phyloP scores from a whole-genome alignment of 1,140 invertebrate species.

The Phthorimaea operculella region DNA sequence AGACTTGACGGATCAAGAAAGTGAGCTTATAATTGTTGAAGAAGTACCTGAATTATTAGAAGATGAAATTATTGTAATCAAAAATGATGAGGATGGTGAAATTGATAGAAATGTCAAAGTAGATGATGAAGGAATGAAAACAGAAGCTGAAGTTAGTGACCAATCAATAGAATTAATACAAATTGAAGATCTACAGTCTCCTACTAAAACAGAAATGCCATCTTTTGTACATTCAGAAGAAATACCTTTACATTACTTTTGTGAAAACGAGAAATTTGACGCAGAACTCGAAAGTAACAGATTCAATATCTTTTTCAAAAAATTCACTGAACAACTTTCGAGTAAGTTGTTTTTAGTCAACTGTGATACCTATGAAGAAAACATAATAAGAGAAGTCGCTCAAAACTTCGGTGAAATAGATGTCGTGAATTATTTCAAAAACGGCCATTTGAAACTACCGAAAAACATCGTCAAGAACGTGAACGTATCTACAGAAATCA shows the following conservation, averaged over 20 bases:
- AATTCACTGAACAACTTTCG: conserved; percentile 18
- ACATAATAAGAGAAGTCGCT: conserved; percentile 37
- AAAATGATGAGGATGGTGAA: conserved; percentile 22
- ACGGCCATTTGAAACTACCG: conserved; percentile 43
- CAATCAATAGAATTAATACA: too few species aligned
- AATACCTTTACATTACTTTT: conserved; percentile 31
- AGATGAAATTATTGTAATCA: conserved; percentile 33
- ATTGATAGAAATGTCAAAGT: conserved; percentile 25
- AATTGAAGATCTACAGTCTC: too few species aligned
- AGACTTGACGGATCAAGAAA: background rate
- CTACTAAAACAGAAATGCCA: too few species aligned
- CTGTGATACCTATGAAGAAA: conserved; percentile 55
- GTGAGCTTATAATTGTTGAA: too few species aligned
- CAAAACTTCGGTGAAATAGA: conserved; percentile 35
- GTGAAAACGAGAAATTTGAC: conserved; percentile 43
- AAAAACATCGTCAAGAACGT: conserved; percentile 44
- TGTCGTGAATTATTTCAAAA: conserved; percentile 48
- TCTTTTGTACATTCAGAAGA: too few species aligned
- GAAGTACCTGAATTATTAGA: too few species aligned
- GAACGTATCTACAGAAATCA: conserved; percentile 39
- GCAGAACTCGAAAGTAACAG: conserved; percentile 41
- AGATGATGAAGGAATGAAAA: conserved; percentile 4
- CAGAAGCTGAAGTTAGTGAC: too few species aligned
- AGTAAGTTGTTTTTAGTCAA: conserved; percentile 49
- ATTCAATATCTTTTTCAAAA: conserved; percentile 39